A percentile compares a stretch with the other conserved stretches of the same genome.
Conservation (phyloP, 2,888 invertebrate species). For the Drosophila rubida region DNA sequence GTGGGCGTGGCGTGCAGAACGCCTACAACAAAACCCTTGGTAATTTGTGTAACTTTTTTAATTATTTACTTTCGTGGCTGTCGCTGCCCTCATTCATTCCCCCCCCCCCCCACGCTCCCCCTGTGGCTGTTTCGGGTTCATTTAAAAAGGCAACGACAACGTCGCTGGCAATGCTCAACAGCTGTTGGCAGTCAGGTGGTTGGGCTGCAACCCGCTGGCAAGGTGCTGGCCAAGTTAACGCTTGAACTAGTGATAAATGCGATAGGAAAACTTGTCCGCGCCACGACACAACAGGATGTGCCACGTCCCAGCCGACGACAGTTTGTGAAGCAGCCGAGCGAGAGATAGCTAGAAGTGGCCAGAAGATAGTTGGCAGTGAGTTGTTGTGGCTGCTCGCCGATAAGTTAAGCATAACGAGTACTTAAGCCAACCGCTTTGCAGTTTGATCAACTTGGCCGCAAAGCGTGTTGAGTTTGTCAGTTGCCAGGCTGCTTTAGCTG, state of each 20-base stretch:
- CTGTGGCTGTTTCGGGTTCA: slow-evolving; percentile 23
- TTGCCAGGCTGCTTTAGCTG: neutral
- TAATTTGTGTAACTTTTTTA: slow-evolving; percentile 71
- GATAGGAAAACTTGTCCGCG: slow-evolving; percentile 16
- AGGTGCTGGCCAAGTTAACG: slow-evolving; percentile 22
- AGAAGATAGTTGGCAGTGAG: neutral
- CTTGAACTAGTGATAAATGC: slow-evolving; percentile 49
- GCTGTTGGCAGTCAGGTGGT: slow-evolving; percentile 24
- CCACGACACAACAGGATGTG: neutral
- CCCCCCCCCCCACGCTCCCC: neutral
- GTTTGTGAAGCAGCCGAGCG: neutral
- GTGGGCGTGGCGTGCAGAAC: slow-evolving; percentile 11
- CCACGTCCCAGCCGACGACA: neutral
- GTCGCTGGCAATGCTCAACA: slow-evolving; percentile 45
- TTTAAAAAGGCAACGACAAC: slow-evolving; percentile 32
- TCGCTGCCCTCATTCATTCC: slow-evolving; percentile 10
- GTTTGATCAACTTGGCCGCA: neutral
- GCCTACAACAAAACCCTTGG: slow-evolving; percentile 29
- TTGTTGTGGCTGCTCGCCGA: neutral
- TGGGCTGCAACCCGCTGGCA: neutral
- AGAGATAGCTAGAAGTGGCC: neutral
- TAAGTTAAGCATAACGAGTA: slow-evolving; percentile 4
- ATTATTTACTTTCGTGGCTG: slow-evolving; percentile 64
- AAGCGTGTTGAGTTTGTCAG: neutral
- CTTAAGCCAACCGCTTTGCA: neutral